A percentile compares a stretch with the other conserved stretches of the same genome.
Conservation (phyloP, 2,113 vertebrate genomes). For the Pseudorectes ferrugineus region DNA sequence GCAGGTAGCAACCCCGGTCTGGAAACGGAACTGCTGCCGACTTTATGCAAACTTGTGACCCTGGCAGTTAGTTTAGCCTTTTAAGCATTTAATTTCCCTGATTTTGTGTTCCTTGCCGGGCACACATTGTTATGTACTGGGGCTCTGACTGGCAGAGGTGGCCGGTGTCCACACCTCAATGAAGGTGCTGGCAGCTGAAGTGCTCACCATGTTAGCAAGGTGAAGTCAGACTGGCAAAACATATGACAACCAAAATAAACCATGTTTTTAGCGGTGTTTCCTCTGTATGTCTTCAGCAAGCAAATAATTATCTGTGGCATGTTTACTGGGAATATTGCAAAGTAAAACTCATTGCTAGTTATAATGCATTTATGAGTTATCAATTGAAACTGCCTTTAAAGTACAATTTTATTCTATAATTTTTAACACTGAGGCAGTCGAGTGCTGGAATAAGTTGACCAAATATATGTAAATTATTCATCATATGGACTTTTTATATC, state of each 20-base stretch:
- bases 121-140: accelerated
- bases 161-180: accelerated
- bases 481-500: neutral
- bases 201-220: accelerated
- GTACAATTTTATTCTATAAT: neutral
- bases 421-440: neutral
- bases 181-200: neutral
- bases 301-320: neutral
- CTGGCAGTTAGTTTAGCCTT: neutral
- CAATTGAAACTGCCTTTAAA: neutral
- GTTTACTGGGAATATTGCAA: neutral
- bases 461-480: neutral
- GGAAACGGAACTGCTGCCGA: neutral
- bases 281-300: neutral
- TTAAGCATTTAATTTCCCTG: neutral
- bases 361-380: neutral
- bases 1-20: accelerated
- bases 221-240: neutral
- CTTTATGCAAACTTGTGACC: neutral
- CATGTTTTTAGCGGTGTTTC: neutral
- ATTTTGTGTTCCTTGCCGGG: neutral
- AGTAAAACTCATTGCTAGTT: neutral
- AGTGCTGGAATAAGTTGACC: neutral
- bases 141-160: neutral
- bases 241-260: neutral